Evolutionary conservation across 30 jellyfish, hydroid and myxozoan genomes (phyloP), one percentile per base, ranked within the genome.

Genomic region (Hydractinia symbiolongicarpus): DNA sequence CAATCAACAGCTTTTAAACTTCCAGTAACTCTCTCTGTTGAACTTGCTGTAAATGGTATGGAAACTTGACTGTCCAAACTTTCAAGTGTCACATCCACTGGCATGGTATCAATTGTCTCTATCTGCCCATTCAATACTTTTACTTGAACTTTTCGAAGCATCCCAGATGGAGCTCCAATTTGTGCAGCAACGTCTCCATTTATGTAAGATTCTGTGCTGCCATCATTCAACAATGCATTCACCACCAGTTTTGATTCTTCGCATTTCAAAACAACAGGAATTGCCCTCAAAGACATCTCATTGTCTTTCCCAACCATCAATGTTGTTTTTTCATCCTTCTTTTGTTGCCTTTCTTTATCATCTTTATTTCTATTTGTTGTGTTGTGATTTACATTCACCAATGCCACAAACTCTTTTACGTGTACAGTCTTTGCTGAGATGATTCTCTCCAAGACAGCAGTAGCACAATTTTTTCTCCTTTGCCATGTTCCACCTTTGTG

Each of bases 171-270:
- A 30, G 44, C 44, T 51, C 92, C 84, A 51, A 87, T 87, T 49
- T 82, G 79, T 11, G 88, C 87, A 10, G 95, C 95, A 50, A 87
- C 88, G 16, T 86, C 83, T 53, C 20, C 77, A 3, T 80, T 87
- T 55, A 73, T 68, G 61, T 87, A 55, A 21, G 95, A 72, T 73
- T 64, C 55, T n/a, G 95, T 87, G 84, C 89, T 87, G 9, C 83
- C 92, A 81, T 87, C 93, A 44, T 62, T 84, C 57, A 76, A 54
- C 77, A 87, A 72, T 15, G 93, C 88, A 55, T 79, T 86, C 13
- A 73, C 95, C 19, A 40, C 54, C 66, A 81, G 16, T 64, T 62
- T 54, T 40, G 52, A 64, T 21, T 58, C 21, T n/a, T 81, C 86
- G 68, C 78, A 66, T 72, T 54, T 70, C 72, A 86, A 67, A 54